phyloP scores from a whole-genome alignment of 2,113 vertebrate species.

The Pogonocichla stellata region DNA sequence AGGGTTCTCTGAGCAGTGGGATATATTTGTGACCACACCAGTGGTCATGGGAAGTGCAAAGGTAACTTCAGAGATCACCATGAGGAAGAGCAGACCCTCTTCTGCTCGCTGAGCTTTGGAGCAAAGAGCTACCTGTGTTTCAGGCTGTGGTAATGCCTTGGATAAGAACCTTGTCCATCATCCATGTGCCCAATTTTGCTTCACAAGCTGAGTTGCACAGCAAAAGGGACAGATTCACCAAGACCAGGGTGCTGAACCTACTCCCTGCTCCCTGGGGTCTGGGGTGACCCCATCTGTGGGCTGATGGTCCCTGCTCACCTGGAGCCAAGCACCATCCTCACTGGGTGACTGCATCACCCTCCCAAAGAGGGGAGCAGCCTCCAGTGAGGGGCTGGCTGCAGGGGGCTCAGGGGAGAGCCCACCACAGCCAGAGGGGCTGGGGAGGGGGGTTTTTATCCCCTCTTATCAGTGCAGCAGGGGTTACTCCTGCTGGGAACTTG shows the following conservation, averaged over 20 bases:
- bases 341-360: neutral
- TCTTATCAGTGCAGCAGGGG: neutral
- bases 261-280: neutral
- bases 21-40: neutral
- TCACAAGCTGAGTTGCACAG: neutral
- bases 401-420: neutral
- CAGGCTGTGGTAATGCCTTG: neutral
- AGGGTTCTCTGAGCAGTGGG: neutral
- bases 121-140: neutral
- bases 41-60: neutral
- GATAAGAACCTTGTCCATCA: neutral
- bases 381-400: neutral
- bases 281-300: fast-evolving
- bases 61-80: neutral
- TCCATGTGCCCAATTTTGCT: fast-evolving
- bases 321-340: neutral
- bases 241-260: neutral
- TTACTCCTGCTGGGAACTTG: neutral
- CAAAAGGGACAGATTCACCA: neutral
- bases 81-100: neutral
- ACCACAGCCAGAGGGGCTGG: neutral
- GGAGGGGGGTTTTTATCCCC: neutral
- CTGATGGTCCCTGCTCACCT: neutral
- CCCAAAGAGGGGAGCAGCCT: neutral
- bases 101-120: neutral